A percentile compares a stretch with the other conserved stretches of the same genome.
Evolutionary conservation across 2,797 vertebrate genomes (phyloP).

Genomic region (Enteromius afrohamiltoni): DNA sequence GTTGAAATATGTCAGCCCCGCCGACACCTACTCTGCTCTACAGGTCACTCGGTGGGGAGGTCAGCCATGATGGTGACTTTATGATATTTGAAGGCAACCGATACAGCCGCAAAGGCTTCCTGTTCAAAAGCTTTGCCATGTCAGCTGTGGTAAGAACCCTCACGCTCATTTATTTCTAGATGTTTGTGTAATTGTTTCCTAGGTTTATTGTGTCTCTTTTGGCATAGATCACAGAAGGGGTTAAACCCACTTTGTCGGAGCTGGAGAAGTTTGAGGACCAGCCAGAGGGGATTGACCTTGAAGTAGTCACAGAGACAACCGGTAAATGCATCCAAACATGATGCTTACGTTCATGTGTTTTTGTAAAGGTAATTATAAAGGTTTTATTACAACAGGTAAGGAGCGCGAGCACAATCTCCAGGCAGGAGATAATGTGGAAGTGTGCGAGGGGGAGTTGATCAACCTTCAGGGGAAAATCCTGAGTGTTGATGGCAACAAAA

Average conservation of each 20-base stretch:
- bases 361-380: not conserved
- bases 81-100: slow-evolving; percentile 97
- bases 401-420: slow-evolving; percentile 95
- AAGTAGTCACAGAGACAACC: slow-evolving; percentile 92
- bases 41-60: slow-evolving; percentile 92
- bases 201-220: not conserved
- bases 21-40: not conserved
- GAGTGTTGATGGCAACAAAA: slow-evolving; percentile 95
- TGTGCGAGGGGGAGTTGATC: slow-evolving; percentile 95
- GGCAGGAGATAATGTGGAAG: slow-evolving; percentile 95
- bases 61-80: slow-evolving; percentile 94
- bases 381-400: slow-evolving; percentile 77
- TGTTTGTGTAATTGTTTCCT: not conserved
- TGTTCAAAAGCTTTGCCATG: slow-evolving; percentile 98
- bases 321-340: slow-evolving; percentile 71
- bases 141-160: slow-evolving; percentile 87
- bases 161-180: not conserved
- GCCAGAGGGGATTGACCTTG: slow-evolving; percentile 93
- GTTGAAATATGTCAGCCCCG: not conserved
- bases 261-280: slow-evolving; percentile 97
- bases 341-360: not conserved
- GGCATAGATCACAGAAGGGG: slow-evolving; percentile 90
- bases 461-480: slow-evolving; percentile 96
- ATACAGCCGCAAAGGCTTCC: slow-evolving; percentile 94
- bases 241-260: slow-evolving; percentile 94